Conservation (phyloP, 2,113 vertebrate genomes). For the Pseudorhombus dupliciocellatus region DNA sequence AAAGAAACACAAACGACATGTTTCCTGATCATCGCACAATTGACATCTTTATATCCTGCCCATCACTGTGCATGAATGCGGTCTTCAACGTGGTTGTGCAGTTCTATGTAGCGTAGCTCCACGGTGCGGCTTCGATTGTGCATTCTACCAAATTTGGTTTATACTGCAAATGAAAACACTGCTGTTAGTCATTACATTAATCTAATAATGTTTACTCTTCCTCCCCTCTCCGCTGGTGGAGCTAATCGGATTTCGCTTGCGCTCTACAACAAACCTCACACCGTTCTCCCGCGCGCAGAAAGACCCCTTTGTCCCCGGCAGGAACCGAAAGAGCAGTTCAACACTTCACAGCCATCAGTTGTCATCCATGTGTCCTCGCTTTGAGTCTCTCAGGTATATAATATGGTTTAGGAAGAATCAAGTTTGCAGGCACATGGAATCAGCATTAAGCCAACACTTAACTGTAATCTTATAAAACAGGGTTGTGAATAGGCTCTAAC, state of each 20-base stretch:
- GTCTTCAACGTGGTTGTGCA: not conserved
- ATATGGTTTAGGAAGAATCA: conserved; percentile 48
- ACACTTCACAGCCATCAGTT: conserved; percentile 65
- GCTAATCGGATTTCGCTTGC: conserved; percentile 78
- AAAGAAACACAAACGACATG: not conserved
- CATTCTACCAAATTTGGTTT: conserved; percentile 75
- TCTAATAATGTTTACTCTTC: conserved; percentile 77
- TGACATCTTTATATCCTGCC: not conserved
- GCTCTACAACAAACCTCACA: conserved; percentile 59
- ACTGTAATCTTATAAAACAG: conserved; percentile 52
- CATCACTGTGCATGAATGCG: not conserved
- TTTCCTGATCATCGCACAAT: not conserved
- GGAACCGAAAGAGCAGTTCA: conserved; percentile 61
- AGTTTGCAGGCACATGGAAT: conserved; percentile 51
- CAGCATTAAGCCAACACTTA: conserved; percentile 63
- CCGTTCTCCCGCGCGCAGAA: conserved; percentile 58
- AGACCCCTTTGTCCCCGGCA: conserved; percentile 54
- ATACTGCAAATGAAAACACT: conserved; percentile 81
- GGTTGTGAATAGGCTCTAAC: conserved; percentile 47
- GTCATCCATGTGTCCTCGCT: conserved; percentile 36
- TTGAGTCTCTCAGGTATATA: conserved; percentile 53
- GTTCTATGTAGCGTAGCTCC: conserved; percentile 25
- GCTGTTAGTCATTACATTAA: conserved; percentile 83
- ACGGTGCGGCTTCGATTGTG: conserved; percentile 59
- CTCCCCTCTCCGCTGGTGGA: conserved; percentile 63